Evolutionary conservation across 2,888 invertebrate genomes (phyloP), one percentile per base, ranked within the genome.

Genomic region (Agrotis puta): DNA sequence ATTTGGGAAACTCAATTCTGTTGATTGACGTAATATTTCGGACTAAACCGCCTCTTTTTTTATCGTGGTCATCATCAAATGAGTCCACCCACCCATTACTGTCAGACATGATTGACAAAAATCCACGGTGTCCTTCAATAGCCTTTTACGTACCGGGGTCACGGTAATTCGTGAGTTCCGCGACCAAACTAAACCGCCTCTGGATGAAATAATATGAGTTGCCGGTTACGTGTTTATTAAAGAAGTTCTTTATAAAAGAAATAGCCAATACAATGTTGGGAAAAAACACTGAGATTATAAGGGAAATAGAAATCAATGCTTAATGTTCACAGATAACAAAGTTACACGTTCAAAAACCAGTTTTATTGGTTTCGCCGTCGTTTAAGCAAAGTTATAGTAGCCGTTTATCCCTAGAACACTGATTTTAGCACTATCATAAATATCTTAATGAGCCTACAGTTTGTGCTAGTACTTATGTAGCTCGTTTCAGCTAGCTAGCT

Each of bases 371-470:
- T 59, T 66, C 58, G 58, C 57, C 62, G 64, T 70, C 70, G 43
- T 71, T 65, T 71, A 59, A 79, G 76, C 70, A 48, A 82, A 82
- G 78, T 84, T 77, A 69, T 58, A 74, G 61, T 62, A 39, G 54
- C 56, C 56, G 48, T 82, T 76, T 56, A 59, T 65, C 20, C 62
- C 53, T 58, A 77, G 50, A 79, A 71, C 70, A 70, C 67, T 65
- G 77, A 79, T 82, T 84, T 74, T 71, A 79, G 69, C 68, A 51
- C 73, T 81, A 77, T 82, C 83, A 77, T 87, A 86, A 81, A 81
- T 85, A 84, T 79, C 71, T 70, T 84, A 85, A 88, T 86, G 79
- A 86, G 83, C 74, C 69, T 63, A 65, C 82, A 83, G 71, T 83
- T 85, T 79, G 76, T 76, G 14, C 6, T 1, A 56, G 71, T 68